Conservation (phyloP, 2,888 invertebrate species). For the Drosophila limbata region DNA sequence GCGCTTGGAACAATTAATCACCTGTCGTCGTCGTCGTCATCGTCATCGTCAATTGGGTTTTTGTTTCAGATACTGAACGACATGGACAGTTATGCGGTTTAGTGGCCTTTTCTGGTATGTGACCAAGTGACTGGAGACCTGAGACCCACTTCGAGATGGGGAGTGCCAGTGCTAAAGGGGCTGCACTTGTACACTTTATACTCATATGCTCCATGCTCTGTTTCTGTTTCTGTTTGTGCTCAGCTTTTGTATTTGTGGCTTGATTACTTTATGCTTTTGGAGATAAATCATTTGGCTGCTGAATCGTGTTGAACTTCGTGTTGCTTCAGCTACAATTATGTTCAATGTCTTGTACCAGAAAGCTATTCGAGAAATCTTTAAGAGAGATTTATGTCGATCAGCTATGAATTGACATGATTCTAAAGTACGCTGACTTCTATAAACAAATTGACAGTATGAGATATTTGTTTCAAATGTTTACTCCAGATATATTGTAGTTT, state of each 20-base stretch:
- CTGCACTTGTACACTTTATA: constrained; percentile 49
- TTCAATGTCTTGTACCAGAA: constrained; percentile 36
- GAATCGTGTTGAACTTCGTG: constrained; percentile 66
- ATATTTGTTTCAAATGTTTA: too few species aligned
- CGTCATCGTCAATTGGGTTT: constrained; percentile 63
- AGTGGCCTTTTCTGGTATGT: constrained; percentile 75
- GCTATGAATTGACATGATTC: background rate
- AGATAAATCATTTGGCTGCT: constrained; percentile 72
- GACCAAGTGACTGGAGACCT: constrained; percentile 23
- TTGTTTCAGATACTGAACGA: constrained; percentile 52
- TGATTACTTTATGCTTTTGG: constrained; percentile 61
- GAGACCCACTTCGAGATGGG: constrained; percentile 15
- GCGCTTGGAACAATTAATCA: constrained; percentile 79
- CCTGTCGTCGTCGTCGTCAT: constrained; percentile 67
- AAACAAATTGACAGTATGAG: too few species aligned
- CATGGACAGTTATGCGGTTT: constrained; percentile 73
- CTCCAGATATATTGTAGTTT: too few species aligned
- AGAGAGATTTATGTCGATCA: constrained; percentile 30
- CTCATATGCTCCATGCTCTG: constrained; percentile 50
- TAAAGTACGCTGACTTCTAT: too few species aligned
- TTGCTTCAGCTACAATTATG: constrained; percentile 21
- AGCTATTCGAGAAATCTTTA: constrained; percentile 18
- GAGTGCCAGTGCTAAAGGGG: constrained; percentile 35
- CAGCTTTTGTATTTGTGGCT: constrained; percentile 46
- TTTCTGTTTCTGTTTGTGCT: constrained; percentile 26